These are phyloP conservation scores for Gallinago stenura DNA, from an alignment of 2,797 vertebrate genomes.

Conservation along the genomic window DNA sequence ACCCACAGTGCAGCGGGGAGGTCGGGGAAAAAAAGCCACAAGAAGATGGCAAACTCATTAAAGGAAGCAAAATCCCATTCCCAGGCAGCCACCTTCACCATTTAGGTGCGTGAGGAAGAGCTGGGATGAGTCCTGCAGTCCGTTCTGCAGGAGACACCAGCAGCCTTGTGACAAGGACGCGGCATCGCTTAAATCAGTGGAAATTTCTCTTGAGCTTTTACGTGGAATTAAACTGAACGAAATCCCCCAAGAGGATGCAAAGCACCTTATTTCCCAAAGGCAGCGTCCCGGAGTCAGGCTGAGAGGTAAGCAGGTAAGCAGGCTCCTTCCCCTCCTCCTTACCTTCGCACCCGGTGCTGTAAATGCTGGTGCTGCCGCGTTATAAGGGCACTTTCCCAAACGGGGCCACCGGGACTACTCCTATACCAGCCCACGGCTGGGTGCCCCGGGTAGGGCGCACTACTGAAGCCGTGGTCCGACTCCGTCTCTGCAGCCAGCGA, in stretches of 20 bases:
- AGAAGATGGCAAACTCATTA: background rate
- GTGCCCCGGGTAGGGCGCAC: constrained; percentile 85
- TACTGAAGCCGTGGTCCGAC: constrained; percentile 92
- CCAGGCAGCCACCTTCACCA: background rate
- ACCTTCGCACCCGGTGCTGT: constrained; percentile 92
- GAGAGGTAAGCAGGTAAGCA: constrained; percentile 32
- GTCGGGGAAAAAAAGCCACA: background rate
- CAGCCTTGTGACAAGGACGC: background rate
- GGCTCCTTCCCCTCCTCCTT: constrained; percentile 77
- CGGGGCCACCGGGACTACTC: constrained; percentile 88
- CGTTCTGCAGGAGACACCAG: background rate
- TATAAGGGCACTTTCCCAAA: constrained; percentile 93
- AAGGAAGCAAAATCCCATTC: background rate
- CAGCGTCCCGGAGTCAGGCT: background rate
- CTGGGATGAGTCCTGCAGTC: background rate
- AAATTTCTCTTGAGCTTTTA: background rate
- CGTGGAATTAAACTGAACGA: fast-evolving
- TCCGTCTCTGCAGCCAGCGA: constrained; percentile 94
- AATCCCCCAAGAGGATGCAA: background rate
- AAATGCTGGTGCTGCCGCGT: constrained; percentile 88
- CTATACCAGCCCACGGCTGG: constrained; percentile 92
- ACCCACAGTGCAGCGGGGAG: background rate
- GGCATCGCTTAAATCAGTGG: fast-evolving
- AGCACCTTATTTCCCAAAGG: background rate
- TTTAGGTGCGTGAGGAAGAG: background rate